Conservation (phyloP, 1,140 invertebrate genomes). For the Colletes gigas region DNA sequence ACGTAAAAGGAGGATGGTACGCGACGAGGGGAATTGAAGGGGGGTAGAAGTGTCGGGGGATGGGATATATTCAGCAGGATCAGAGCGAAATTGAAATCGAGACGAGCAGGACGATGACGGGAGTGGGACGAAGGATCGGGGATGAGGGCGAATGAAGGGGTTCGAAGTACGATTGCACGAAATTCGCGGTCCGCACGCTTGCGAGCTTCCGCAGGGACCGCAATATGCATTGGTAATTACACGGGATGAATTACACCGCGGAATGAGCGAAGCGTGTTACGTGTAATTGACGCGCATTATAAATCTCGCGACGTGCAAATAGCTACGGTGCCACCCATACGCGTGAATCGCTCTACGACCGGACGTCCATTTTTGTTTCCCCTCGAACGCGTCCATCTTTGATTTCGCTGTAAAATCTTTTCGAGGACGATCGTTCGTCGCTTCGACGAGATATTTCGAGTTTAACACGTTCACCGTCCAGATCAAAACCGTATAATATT, state of each 20-base stretch:
- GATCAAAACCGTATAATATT: too few species aligned
- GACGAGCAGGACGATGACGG: slow-evolving; percentile 55
- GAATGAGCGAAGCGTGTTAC: slow-evolving; percentile 76
- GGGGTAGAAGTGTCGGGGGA: background rate
- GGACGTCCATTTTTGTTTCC: background rate
- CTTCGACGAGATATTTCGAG: too few species aligned
- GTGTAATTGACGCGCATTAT: slow-evolving; percentile 77
- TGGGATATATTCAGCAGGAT: slow-evolving; percentile 57
- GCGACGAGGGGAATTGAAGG: background rate
- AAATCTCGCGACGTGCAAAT: slow-evolving; percentile 76
- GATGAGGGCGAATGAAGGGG: slow-evolving; percentile 20
- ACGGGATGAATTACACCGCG: slow-evolving; percentile 75
- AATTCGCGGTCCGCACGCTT: slow-evolving; percentile 71
- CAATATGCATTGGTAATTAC: slow-evolving; percentile 78
- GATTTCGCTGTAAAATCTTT: background rate
- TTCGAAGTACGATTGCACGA: slow-evolving; percentile 58
- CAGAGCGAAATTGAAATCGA: slow-evolving; percentile 74
- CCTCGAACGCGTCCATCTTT: too few species aligned
- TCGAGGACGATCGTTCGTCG: too few species aligned
- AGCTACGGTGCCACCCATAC: slow-evolving; percentile 43
- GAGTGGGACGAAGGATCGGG: background rate
- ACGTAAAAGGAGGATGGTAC: slow-evolving; percentile 4
- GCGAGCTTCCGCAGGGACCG: slow-evolving; percentile 71
- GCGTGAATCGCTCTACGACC: background rate
- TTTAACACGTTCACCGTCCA: too few species aligned